These are phyloP conservation scores for Apogon hyalosoma DNA, from an alignment of 2,797 vertebrate genomes.

Conservation along the genomic window DNA sequence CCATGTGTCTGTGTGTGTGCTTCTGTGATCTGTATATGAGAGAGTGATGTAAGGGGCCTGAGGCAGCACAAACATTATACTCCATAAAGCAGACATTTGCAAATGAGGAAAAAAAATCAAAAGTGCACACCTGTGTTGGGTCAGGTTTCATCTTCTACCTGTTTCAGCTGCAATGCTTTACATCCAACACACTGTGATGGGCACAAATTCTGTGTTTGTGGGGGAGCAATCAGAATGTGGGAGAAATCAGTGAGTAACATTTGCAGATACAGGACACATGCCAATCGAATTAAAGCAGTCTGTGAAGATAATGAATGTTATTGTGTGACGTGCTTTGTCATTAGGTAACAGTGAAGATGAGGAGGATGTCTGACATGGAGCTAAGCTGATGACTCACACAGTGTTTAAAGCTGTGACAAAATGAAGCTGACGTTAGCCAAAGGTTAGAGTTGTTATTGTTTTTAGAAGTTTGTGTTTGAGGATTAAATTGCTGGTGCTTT, in stretches of 20 bases:
- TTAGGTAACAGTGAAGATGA: background rate
- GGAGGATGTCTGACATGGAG: background rate
- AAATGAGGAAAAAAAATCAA: conserved; percentile 11
- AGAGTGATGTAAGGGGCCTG: conserved; percentile 27
- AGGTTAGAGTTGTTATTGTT: background rate
- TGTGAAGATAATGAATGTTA: conserved; percentile 16
- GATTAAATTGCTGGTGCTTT: no score
- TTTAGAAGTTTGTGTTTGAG: background rate
- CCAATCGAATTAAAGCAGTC: conserved; percentile 16
- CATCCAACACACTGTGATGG: conserved; percentile 8
- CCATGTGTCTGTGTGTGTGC: conserved; percentile 22
- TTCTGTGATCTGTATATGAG: conserved; percentile 43
- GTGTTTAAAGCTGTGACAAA: background rate
- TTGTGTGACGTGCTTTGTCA: conserved; percentile 9
- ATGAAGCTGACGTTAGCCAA: background rate
- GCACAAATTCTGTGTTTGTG: background rate
- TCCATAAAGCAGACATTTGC: conserved; percentile 25
- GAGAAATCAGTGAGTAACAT: conserved; percentile 6
- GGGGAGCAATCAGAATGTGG: conserved; percentile 21
- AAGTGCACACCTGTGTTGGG: conserved; percentile 45
- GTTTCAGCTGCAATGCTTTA: conserved; percentile 8
- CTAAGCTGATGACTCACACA: conserved; percentile 4
- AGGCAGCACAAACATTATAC: conserved; percentile 29
- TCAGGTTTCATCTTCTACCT: conserved; percentile 38
- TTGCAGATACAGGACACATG: conserved; percentile 8